These are phyloP conservation scores for Balearica regulorum DNA, from an alignment of 2,797 vertebrate genomes.

Conservation along the genomic window DNA sequence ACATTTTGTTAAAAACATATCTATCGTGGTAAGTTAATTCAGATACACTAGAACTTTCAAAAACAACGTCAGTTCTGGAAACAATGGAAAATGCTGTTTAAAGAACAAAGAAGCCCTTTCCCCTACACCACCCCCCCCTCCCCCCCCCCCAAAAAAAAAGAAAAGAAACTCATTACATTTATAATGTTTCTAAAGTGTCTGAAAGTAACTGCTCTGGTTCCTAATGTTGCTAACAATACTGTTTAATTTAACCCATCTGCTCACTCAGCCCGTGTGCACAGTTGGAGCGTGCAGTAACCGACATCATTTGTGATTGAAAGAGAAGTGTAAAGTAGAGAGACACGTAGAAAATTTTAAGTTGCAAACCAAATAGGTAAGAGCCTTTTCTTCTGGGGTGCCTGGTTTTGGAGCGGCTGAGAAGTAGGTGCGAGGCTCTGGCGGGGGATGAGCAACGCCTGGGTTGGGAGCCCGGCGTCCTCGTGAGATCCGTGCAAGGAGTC, in stretches of 20 bases:
- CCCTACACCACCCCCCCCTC: too few species aligned
- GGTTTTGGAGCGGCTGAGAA: neutral
- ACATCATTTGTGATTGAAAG: constrained; percentile 28
- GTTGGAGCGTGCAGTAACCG: constrained; percentile 22
- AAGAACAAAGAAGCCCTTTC: neutral
- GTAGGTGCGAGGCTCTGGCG: neutral
- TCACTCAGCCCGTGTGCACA: neutral
- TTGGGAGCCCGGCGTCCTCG: neutral
- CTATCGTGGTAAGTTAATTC: neutral
- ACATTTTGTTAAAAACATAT: neutral
- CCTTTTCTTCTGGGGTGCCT: neutral
- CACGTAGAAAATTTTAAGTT: neutral
- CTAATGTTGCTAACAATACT: constrained; percentile 31
- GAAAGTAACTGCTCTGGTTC: constrained; percentile 29
- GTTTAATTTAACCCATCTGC: constrained; percentile 55
- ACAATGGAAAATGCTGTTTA: neutral
- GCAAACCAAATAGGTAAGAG: neutral
- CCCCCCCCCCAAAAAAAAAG: neutral
- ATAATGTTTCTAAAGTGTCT: constrained; percentile 34
- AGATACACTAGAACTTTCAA: neutral
- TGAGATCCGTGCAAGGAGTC: neutral
- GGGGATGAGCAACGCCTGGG: neutral
- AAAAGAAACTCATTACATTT: constrained; percentile 1
- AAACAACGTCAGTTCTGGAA: neutral
- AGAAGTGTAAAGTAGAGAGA: neutral